A percentile compares a stretch with the other conserved stretches of the same genome.
phyloP scores from a whole-genome alignment of 2,888 invertebrate species.

The Nasonia oneida region DNA sequence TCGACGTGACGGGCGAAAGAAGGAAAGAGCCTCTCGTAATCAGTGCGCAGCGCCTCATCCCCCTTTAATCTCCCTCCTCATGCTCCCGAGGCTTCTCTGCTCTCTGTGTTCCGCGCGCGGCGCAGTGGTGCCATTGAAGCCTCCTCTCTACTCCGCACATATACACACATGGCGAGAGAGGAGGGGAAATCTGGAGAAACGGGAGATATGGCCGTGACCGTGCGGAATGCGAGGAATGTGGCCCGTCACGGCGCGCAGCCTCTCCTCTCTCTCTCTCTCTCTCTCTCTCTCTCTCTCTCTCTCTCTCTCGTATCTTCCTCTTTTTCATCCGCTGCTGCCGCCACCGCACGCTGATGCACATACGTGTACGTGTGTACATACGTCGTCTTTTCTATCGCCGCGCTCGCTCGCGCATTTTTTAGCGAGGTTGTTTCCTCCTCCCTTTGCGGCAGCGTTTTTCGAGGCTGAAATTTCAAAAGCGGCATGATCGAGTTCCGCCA shows the following conservation, averaged over 20 bases:
- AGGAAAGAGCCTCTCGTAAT: background rate
- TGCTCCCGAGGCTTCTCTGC: too few species aligned
- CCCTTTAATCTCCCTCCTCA: conserved; percentile 9
- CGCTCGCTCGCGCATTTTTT: background rate
- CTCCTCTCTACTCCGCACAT: background rate
- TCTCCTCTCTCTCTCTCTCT: background rate
- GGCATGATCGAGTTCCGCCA: background rate
- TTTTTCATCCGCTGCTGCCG: conserved; percentile 39
- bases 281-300: conserved; percentile 2
- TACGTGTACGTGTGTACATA: background rate
- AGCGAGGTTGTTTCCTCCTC: background rate
- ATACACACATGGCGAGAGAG: background rate
- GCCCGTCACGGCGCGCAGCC: conserved; percentile 73
- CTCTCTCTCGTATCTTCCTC: conserved; percentile 37
- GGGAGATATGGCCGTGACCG: conserved; percentile 79
- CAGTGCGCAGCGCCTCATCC: conserved; percentile 2
- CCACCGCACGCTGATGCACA: background rate
- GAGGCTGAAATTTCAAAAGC: too few species aligned
- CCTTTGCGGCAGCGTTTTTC: background rate
- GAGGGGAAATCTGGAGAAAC: conserved; percentile 72
- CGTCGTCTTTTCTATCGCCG: background rate
- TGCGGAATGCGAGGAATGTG: conserved; percentile 77
- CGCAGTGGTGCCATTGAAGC: background rate
- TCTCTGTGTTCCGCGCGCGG: background rate
- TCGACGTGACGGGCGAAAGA: too few species aligned